A percentile compares a stretch with the other conserved stretches of the same genome.
These are phyloP conservation scores for Quadriops clusia DNA, from an alignment of 2,888 invertebrate genomes.

Conservation along the genomic window DNA sequence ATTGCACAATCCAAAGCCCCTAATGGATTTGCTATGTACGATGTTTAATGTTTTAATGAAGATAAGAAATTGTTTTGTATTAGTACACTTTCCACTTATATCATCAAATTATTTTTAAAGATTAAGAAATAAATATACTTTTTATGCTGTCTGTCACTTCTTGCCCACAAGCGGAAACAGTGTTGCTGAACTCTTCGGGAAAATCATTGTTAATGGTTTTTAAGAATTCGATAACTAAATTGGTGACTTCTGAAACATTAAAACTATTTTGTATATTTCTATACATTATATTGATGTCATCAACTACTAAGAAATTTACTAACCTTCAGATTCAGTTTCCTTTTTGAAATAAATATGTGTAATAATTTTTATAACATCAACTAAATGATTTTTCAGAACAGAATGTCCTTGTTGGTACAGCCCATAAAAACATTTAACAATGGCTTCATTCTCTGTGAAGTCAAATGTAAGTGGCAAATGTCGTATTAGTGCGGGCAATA, in stretches of 20 bases:
- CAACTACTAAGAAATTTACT: constrained; percentile 15
- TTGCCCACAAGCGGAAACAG: constrained; percentile 34
- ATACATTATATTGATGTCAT: constrained; percentile 19
- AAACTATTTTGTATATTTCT: too few species aligned
- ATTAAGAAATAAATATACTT: constrained; percentile 19
- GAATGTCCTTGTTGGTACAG: constrained; percentile 52
- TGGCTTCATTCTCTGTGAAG: constrained; percentile 58
- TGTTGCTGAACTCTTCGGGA: constrained; percentile 41
- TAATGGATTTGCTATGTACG: too few species aligned
- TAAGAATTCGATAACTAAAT: constrained; percentile 40
- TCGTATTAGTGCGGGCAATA: constrained; percentile 57
- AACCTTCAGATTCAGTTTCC: constrained; percentile 42
- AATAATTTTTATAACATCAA: constrained; percentile 42
- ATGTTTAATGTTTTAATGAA: too few species aligned
- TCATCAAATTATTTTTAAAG: constrained; percentile 7
- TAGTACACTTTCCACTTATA: too few species aligned
- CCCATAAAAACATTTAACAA: constrained; percentile 51
- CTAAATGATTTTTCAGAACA: constrained; percentile 41
- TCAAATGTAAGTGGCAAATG: constrained; percentile 64
- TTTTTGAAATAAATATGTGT: constrained; percentile 46
- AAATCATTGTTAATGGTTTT: constrained; percentile 46
- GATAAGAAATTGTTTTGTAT: too few species aligned
- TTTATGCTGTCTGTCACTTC: constrained; percentile 31
- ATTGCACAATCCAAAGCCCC: too few species aligned
- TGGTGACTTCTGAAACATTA: constrained; percentile 40